Conservation (phyloP, 2,113 vertebrate species). For the Pituophis catenifer region DNA sequence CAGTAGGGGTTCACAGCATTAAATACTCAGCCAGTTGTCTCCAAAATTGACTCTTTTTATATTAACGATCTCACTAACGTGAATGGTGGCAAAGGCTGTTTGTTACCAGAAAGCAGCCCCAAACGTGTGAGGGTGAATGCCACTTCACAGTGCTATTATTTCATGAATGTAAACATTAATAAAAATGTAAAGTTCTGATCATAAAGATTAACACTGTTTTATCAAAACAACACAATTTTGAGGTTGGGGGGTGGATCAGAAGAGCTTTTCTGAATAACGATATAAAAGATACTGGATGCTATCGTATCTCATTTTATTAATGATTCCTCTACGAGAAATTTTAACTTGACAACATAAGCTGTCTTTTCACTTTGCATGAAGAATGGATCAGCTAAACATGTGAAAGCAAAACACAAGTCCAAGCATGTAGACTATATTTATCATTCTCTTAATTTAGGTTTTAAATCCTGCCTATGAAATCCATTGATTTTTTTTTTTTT, state of each 20-base stretch:
- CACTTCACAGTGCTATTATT: slow-evolving; percentile 26
- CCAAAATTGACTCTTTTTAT: slow-evolving; percentile 20
- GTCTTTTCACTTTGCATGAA: slow-evolving; percentile 54
- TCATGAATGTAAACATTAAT: slow-evolving; percentile 31
- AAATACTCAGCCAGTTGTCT: not conserved
- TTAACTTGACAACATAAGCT: slow-evolving; percentile 43
- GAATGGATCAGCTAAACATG: slow-evolving; percentile 48
- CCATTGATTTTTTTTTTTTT: not conserved
- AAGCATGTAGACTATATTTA: slow-evolving; percentile 46
- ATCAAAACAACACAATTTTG: slow-evolving; percentile 25
- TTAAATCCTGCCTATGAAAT: slow-evolving; percentile 18
- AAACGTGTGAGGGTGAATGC: slow-evolving; percentile 17
- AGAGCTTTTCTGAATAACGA: slow-evolving; percentile 30
- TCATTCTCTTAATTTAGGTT: slow-evolving; percentile 49
- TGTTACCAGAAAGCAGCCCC: slow-evolving; percentile 1
- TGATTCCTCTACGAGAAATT: slow-evolving; percentile 37
- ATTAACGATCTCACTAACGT: slow-evolving; percentile 3
- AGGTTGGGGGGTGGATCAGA: slow-evolving; percentile 8
- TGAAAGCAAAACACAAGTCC: slow-evolving; percentile 38
- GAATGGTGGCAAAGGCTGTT: slow-evolving; percentile 32
- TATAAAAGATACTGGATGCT: slow-evolving; percentile 8
- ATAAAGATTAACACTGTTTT: slow-evolving; percentile 31
- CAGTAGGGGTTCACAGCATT: not conserved
- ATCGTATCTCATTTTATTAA: slow-evolving; percentile 42
- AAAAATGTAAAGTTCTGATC: slow-evolving; percentile 24